Conservation (phyloP, 1,140 invertebrate species). For the Drosophila funebris region DNA sequence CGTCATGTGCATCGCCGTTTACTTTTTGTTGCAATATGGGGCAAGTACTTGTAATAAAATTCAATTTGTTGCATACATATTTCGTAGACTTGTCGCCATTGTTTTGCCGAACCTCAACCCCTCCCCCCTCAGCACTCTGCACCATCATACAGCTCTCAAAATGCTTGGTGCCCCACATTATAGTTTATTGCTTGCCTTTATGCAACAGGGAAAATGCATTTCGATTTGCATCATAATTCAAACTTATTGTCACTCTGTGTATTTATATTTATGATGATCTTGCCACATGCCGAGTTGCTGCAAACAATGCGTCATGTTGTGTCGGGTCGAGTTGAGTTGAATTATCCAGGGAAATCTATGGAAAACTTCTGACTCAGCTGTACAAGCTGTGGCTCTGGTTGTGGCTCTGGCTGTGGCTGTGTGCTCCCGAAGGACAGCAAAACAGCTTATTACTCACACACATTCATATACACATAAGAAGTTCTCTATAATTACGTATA, state of each 20-base stretch:
- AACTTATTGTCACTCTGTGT: conserved; percentile 34
- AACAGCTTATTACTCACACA: conserved; percentile 56
- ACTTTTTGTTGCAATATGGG: conserved; percentile 35
- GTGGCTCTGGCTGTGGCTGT: too few relatives aligned
- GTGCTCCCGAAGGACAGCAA: conserved; percentile 60
- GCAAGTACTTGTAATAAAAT: conserved; percentile 60
- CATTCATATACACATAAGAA: not conserved
- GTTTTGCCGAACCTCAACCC: conserved; percentile 21
- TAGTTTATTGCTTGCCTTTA: conserved; percentile 27
- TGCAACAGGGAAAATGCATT: conserved; percentile 47
- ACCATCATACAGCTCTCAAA: too few relatives aligned
- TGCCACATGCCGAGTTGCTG: too few relatives aligned
- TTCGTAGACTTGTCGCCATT: conserved; percentile 23
- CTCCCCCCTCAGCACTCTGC: too few relatives aligned
- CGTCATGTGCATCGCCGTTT: conserved; percentile 51
- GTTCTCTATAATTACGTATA: conserved; percentile 53
- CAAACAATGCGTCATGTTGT: not conserved
- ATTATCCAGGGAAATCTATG: conserved; percentile 63
- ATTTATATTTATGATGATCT: too few relatives aligned
- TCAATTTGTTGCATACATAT: conserved; percentile 73
- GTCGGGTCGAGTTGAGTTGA: not conserved
- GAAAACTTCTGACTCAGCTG: conserved; percentile 56
- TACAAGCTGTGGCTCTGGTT: too few relatives aligned
- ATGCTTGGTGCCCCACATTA: not conserved
- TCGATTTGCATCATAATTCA: conserved; percentile 47